phyloP scores from a whole-genome alignment of 2,797 vertebrate genomes.

The Hipposideros larvatus region DNA sequence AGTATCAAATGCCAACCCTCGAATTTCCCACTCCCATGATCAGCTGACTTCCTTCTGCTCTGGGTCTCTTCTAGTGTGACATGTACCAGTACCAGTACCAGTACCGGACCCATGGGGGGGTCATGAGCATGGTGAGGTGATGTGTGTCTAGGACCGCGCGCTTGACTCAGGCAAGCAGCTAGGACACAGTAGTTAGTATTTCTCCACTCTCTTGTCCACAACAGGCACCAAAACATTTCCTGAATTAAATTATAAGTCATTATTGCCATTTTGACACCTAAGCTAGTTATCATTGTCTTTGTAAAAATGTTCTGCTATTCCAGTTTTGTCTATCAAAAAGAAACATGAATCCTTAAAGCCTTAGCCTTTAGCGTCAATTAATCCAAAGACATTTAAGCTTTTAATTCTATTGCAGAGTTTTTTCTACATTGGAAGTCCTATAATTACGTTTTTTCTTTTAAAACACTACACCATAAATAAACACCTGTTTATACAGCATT shows the following conservation, averaged over 20 bases:
- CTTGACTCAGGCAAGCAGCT: neutral
- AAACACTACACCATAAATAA: conserved; percentile 53
- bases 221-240: neutral
- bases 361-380: neutral
- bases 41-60: neutral
- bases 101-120: neutral
- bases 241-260: conserved; percentile 45
- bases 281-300: neutral
- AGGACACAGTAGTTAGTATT: neutral
- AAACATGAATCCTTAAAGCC: neutral
- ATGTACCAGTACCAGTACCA: neutral
- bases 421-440: conserved; percentile 40
- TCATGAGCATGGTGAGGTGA: neutral
- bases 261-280: conserved; percentile 12
- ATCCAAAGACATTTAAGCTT: conserved; percentile 31
- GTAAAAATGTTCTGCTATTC: neutral
- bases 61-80: neutral
- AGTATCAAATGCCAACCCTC: neutral
- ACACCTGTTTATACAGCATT: neutral
- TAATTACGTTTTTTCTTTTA: conserved; percentile 27
- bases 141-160: neutral
- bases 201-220: neutral
- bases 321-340: conserved; percentile 27
- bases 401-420: neutral
- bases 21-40: neutral